Evolutionary conservation across 2,888 invertebrate species (phyloP).

Genomic region (Dromius quadrimaculatus): DNA sequence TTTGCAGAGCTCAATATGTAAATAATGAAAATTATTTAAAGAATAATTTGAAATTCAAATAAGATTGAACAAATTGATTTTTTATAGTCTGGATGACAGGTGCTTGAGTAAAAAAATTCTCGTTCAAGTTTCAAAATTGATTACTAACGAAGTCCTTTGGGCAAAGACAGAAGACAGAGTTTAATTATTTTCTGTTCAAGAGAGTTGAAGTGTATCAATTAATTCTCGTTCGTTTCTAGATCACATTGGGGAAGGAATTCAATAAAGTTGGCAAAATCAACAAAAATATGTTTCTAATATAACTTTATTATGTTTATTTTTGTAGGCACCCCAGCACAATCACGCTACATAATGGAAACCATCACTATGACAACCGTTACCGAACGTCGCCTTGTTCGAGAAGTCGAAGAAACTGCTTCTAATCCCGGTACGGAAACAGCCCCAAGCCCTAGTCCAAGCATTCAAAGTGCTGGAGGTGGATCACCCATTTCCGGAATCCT

Average conservation of each 20-base stretch:
- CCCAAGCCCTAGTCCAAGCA: constrained; percentile 54
- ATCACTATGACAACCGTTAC: constrained; percentile 78
- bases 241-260: too few species aligned
- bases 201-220: constrained; percentile 16
- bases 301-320: constrained; percentile 1
- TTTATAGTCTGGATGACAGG: constrained; percentile 10
- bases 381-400: constrained; percentile 73
- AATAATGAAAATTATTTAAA: constrained; percentile 39
- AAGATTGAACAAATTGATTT: constrained; percentile 30
- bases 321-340: constrained; percentile 58
- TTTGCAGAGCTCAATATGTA: constrained; percentile 28
- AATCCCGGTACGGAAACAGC: constrained; percentile 48
- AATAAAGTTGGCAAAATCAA: too few species aligned
- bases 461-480: constrained; percentile 63
- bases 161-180: constrained; percentile 8
- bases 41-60: constrained; percentile 42
- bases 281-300: background rate
- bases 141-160: background rate
- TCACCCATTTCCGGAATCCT: constrained; percentile 80
- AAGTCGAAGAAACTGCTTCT: constrained; percentile 62
- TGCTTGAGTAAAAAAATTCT: constrained; percentile 9
- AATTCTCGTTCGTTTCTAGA: too few species aligned
- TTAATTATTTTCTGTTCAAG: constrained; percentile 19
- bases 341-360: constrained; percentile 74
- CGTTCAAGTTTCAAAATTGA: constrained; percentile 11